Percentiles rank a stretch among this genome's conserved stretches.
phyloP scores from a whole-genome alignment of 1,140 invertebrate species.

The Stegodyphus dumicola region DNA sequence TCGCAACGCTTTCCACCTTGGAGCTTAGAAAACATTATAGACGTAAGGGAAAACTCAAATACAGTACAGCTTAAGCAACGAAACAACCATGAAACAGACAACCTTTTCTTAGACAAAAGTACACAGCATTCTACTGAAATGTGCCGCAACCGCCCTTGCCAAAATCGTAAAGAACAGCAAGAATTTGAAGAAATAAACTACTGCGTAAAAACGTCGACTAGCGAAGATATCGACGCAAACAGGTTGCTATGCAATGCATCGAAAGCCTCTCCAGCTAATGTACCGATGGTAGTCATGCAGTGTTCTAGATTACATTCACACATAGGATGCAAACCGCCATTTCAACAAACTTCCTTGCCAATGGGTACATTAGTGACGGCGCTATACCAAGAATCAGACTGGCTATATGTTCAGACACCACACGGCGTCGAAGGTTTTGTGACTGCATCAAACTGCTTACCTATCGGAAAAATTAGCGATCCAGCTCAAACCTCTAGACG shows the following conservation, averaged over 20 bases:
- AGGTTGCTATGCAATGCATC: conserved; percentile 79
- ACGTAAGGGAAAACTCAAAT: neutral
- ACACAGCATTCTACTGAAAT: neutral
- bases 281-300: conserved; percentile 81
- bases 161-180: neutral
- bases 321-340: conserved; percentile 69
- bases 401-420: conserved; percentile 85
- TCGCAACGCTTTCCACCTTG: neutral
- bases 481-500: conserved; percentile 8
- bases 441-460: conserved; percentile 75
- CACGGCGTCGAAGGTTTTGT: conserved; percentile 82
- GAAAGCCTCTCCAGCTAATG: conserved; percentile 80
- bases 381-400: conserved; percentile 82
- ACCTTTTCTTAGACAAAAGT: neutral
- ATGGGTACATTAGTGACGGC: conserved; percentile 86
- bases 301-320: conserved; percentile 77
- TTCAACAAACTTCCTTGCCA: conserved; percentile 70
- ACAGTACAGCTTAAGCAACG: neutral
- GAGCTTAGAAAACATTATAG: neutral
- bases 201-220: neutral
- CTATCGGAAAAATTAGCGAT: conserved; percentile 72
- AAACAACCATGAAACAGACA: neutral
- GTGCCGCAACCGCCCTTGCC: no score
- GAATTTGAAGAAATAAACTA: neutral
- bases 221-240: conserved; percentile 73